These are phyloP conservation scores for Pterocles gutturalis DNA, from an alignment of 2,113 vertebrate species.

Conservation along the genomic window DNA sequence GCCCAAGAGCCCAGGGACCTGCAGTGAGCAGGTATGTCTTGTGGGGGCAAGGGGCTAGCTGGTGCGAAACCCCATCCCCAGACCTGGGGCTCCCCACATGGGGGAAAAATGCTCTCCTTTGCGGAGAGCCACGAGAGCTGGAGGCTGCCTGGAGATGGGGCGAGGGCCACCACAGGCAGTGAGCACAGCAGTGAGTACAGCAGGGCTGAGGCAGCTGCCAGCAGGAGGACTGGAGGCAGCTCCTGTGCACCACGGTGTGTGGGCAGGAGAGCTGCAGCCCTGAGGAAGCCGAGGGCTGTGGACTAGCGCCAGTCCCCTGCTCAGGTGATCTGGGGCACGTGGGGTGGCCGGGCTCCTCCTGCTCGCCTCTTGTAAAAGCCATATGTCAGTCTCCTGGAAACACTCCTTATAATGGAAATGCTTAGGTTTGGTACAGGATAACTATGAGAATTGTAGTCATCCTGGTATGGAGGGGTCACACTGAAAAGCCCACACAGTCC, in stretches of 20 bases:
- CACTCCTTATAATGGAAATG: neutral
- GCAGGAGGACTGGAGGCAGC: neutral
- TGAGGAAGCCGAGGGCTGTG: neutral
- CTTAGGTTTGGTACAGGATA: neutral
- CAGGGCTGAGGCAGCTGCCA: neutral
- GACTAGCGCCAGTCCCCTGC: neutral
- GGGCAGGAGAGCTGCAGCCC: neutral
- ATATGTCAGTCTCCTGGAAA: neutral
- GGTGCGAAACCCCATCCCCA: rapidly evolving
- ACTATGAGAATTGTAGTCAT: neutral
- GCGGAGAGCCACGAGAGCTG: neutral
- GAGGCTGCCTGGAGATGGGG: neutral
- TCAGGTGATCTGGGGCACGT: neutral
- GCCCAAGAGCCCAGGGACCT: rapidly evolving
- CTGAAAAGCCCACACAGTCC: neutral
- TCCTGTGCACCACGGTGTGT: rapidly evolving
- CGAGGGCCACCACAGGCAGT: neutral
- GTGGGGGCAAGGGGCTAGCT: neutral
- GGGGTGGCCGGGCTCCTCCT: neutral
- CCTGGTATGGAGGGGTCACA: rapidly evolving
- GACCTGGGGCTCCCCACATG: rapidly evolving
- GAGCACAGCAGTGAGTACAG: neutral
- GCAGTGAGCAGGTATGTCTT: rapidly evolving
- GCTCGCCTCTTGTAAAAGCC: neutral
- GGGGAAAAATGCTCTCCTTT: rapidly evolving